phyloP scores from a whole-genome alignment of 2,888 invertebrate species.

The Cosmia pyralina region DNA sequence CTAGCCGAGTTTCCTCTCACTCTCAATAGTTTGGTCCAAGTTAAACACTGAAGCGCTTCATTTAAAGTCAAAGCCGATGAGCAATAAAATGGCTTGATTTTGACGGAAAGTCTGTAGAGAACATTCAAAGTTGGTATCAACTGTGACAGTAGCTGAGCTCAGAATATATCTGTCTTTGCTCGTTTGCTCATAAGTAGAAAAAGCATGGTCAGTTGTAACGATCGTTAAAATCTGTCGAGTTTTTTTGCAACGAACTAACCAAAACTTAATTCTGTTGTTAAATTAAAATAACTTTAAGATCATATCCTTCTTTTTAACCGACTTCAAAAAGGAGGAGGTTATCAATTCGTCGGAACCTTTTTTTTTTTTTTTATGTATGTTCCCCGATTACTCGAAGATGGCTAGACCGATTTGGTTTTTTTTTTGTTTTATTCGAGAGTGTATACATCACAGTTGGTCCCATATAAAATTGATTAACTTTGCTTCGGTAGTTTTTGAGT shows the following conservation, averaged over 20 bases:
- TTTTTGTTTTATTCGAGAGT: no score
- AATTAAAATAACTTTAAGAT: not conserved
- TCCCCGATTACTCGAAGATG: no score
- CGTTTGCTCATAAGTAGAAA: not conserved
- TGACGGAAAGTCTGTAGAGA: not conserved
- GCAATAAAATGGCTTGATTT: not conserved
- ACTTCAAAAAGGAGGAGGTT: no score
- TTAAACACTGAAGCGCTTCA: not conserved
- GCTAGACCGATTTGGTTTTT: no score
- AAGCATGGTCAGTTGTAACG: not conserved
- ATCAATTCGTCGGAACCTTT: no score
- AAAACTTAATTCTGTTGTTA: not conserved
- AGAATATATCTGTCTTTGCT: not conserved
- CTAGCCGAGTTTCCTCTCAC: constrained; percentile 25
- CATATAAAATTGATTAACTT: no score
- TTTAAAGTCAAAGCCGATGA: not conserved
- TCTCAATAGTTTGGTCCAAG: not conserved
- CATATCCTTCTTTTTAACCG: no score
- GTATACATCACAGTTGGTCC: no score
- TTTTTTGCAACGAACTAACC: no score
- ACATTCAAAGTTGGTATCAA: not conserved
- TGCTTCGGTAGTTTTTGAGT: no score
- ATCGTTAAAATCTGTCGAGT: not conserved
- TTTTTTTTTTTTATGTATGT: no score
- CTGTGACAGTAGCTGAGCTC: not conserved